Evolutionary conservation across 2,113 vertebrate genomes (phyloP).

Genomic region (Rhipidura dahli): DNA sequence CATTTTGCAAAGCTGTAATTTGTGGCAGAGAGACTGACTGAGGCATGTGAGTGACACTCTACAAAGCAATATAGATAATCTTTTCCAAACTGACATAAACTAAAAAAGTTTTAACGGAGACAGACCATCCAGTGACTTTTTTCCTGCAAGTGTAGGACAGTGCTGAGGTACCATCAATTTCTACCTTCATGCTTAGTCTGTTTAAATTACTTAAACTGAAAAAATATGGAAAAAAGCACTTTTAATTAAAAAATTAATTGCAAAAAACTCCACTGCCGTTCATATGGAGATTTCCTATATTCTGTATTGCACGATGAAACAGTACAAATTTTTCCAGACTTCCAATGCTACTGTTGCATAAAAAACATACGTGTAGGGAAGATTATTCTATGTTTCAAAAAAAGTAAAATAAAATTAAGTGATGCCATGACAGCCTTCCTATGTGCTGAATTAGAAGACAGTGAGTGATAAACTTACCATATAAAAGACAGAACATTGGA

Average conservation of each 20-base stretch:
- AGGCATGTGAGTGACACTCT: background rate
- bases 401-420: background rate
- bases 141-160: constrained; percentile 51
- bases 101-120: background rate
- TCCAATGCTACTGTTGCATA: background rate
- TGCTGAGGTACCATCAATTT: constrained; percentile 46
- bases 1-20: background rate
- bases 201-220: constrained; percentile 41
- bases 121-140: constrained; percentile 31
- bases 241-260: constrained; percentile 11
- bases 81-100: background rate
- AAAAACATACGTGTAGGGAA: background rate
- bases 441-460: background rate
- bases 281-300: background rate
- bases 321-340: background rate
- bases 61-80: background rate
- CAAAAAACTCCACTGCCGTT: background rate
- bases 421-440: background rate
- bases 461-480: background rate
- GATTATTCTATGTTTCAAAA: background rate
- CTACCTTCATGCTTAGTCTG: background rate
- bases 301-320: background rate
- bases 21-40: background rate
- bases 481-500: background rate
- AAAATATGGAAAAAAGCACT: constrained; percentile 20